Evolutionary conservation across 2,797 vertebrate genomes (phyloP).

Genomic region (Rhynchonycteris naso): DNA sequence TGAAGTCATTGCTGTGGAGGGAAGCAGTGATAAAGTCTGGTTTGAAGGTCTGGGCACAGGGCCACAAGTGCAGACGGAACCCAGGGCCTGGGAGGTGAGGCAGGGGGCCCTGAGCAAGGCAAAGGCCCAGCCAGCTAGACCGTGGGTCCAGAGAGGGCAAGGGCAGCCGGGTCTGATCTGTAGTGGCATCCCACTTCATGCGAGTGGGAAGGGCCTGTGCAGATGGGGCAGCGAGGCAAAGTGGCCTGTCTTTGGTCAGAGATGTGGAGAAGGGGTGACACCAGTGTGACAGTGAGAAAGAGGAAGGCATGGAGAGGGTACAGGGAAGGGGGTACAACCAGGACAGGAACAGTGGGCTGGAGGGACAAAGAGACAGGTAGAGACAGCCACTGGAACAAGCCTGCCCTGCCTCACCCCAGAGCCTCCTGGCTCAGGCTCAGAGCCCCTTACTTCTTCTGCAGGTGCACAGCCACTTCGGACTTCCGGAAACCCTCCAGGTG

Average conservation of each 20-base stretch:
- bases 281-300: neutral
- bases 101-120: neutral
- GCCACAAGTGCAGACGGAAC: too few relatives aligned
- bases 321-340: rapidly evolving
- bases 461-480: slow-evolving; percentile 92
- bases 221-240: neutral
- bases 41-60: neutral
- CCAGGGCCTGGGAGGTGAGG: neutral
- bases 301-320: neutral
- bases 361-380: rapidly evolving
- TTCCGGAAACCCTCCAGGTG: slow-evolving; percentile 89
- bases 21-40: neutral
- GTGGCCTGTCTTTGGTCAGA: neutral
- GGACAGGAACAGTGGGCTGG: neutral
- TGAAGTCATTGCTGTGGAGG: slow-evolving; percentile 83
- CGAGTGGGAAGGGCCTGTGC: neutral
- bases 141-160: neutral
- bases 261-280: neutral
- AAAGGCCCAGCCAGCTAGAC: neutral
- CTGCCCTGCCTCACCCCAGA: neutral
- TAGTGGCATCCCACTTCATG: neutral
- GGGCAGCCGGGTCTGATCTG: neutral
- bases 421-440: neutral
- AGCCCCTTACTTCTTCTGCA: slow-evolving; percentile 94
- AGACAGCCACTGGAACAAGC: rapidly evolving